Evolutionary conservation across 2,797 vertebrate species (phyloP), one percentile per base, ranked within the genome.

Genomic region (Hylomyscus alleni): DNA sequence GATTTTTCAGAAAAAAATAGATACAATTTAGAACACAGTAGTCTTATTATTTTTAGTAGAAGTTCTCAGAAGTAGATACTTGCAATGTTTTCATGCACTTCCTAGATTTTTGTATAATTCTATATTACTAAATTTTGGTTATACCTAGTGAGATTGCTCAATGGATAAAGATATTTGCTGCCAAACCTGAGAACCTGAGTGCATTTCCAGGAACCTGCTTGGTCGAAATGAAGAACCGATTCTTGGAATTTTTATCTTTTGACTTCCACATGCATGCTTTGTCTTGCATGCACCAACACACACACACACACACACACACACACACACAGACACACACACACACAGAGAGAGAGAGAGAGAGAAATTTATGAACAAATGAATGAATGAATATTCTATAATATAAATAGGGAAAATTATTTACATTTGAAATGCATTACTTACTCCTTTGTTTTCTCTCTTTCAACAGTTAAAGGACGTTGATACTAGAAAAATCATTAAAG

Each of bases 401-500:
- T 65, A 52, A 37, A 8, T n/a, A 69, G 34, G 62, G 3, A 54
- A 72, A 72, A 34, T 13, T 80, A 20, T 56, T 96, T 94, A 69
- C 44, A 80, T 93, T 96, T 97, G 47, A 97, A 96, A 89, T 90
- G 90, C 20, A 60, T 95, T 37, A 58, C 29, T 96, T 44, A 90
- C 67, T 95, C 26, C 44, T 96, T 93, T 97, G 50, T 95, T 98
- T 95, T 90, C 93, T 95, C 69, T 81, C 95, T 97, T 78, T 97
- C 76, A 37, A 91, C 84, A 99, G 99, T 98, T 99, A 96, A 99
- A 99, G 82, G 99, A 99, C 96, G 99, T 99, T 47, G 98, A 99
- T 98, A 99, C 99, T 94, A 67, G 97, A 75, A 99, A 99, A 98
- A 99, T 99, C 97, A 97, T 99, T 86, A 98, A 98, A 97, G 99